A percentile compares a stretch with the other conserved stretches of the same genome.
Evolutionary conservation across 2,797 vertebrate species (phyloP).

Genomic region (Anisognathus igniventris): DNA sequence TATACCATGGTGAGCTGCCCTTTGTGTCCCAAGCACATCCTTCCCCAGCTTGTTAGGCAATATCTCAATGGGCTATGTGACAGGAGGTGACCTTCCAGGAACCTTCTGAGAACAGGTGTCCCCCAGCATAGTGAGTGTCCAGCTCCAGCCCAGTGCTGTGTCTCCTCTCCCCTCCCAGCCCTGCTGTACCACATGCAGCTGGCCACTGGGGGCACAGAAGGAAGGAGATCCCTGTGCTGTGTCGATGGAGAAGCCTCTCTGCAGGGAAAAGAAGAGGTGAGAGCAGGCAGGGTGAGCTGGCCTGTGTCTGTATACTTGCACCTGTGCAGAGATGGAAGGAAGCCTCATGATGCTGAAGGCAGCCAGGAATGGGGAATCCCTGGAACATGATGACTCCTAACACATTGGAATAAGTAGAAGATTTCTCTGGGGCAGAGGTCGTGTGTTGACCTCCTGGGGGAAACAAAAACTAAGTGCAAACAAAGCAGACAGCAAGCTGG

Average conservation of each 20-base stretch:
- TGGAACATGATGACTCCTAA: neutral
- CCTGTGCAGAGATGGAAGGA: neutral
- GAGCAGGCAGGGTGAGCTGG: neutral
- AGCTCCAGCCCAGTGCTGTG: neutral
- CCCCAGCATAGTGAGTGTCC: accelerated
- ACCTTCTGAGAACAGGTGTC: neutral
- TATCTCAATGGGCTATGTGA: neutral
- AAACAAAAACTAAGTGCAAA: neutral
- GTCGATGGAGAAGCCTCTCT: neutral
- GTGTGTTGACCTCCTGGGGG: neutral
- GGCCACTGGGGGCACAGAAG: neutral
- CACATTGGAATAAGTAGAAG: neutral
- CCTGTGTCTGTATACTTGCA: neutral
- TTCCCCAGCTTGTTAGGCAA: neutral
- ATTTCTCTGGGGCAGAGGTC: neutral
- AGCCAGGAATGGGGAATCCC: neutral
- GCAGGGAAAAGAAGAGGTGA: neutral
- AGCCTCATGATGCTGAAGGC: neutral
- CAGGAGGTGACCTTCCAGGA: neutral
- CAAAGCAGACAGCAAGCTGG: neutral
- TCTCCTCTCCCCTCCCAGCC: neutral
- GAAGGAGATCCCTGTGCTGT: neutral
- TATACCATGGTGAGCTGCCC: neutral
- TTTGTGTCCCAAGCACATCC: neutral
- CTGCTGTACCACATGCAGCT: neutral